Evolutionary conservation across 2,888 invertebrate genomes (phyloP), one percentile per base, ranked within the genome.

Genomic region (Habroteleia sp.): DNA sequence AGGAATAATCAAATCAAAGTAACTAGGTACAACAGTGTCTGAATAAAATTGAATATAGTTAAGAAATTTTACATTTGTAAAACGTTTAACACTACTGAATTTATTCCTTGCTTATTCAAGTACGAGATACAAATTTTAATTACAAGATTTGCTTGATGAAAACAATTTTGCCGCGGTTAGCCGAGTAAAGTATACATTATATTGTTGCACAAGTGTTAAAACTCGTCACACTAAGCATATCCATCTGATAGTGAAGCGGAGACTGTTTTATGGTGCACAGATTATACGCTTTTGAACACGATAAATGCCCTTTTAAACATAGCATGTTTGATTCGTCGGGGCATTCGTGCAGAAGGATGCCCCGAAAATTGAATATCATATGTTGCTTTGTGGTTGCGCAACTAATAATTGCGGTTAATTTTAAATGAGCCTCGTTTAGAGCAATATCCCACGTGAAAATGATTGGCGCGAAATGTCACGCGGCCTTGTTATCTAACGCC

Each of bases 221-320:
- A 68, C 62, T 46, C 74, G 74, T 74, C 66, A 68, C 74, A 62
- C 54, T 23, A 62, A 62, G 66, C 66, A 68, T 62, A 74, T 68
- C 74, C 74, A 74, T 75, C 65, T 63, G 75, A 74, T 74, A 68
- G 63, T 42, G 33, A 50, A 56, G 62, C 54, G 42, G 62, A 68
- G 68, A 74, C 68, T 62, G 74, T 56, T 68, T 74, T 74, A 68
- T 63, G 74, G 66, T 63, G 62, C 66, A 68, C 68, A 68, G 74
- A 74, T 74, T 74, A 74, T 56, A 74, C 74, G 74, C 74, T 42
- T 41, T 16, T 74, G 74, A 60, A 16, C 73, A 66, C 74, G 66
- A 74, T 74, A 73, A 73, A 60, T 60, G 66, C 73, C 65, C 58
- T 73, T 73, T 73, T 73, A 66, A 73, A 66, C 60, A 52, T 60